These are phyloP conservation scores for Prosopocoilus inquinatus DNA, from an alignment of 2,888 invertebrate species.

Conservation along the genomic window DNA sequence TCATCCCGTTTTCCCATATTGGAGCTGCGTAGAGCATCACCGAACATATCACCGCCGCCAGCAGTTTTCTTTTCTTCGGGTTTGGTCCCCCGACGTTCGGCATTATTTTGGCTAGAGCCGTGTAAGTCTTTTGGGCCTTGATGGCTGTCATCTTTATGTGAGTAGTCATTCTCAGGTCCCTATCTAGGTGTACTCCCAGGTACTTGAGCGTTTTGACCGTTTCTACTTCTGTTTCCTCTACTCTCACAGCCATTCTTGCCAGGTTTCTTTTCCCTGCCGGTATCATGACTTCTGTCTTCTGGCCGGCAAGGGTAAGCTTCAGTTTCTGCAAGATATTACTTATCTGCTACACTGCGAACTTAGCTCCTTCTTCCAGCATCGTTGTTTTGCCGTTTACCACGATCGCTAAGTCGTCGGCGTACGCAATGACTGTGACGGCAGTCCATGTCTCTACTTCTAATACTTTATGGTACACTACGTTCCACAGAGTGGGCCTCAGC, in stretches of 20 bases:
- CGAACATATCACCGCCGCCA: too few relatives aligned
- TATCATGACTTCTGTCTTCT: constrained; percentile 15
- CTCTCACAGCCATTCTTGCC: neutral
- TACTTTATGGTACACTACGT: too few relatives aligned
- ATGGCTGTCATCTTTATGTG: neutral
- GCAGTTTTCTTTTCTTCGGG: constrained; percentile 2
- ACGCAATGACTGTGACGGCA: too few relatives aligned
- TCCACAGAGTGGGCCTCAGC: too few relatives aligned
- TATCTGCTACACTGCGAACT: neutral
- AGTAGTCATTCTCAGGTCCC: neutral
- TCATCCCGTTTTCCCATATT: too few relatives aligned
- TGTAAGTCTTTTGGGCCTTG: neutral
- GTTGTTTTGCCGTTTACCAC: neutral
- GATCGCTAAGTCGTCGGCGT: neutral
- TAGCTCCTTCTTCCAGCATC: constrained; percentile 6
- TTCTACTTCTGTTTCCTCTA: neutral
- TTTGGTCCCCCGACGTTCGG: constrained; percentile 3
- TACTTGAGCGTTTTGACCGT: neutral
- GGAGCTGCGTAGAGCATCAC: too few relatives aligned
- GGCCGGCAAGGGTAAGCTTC: constrained; percentile 5
- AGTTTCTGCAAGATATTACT: constrained; percentile 3
- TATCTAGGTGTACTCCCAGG: neutral
- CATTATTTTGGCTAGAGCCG: neutral
- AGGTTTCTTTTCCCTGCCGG: constrained; percentile 2
- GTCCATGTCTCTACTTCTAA: too few relatives aligned